These are phyloP conservation scores for Aurelia sp. DNA, from an alignment of 30 jellyfish, hydroid and myxozoan species.

Conservation along the genomic window DNA sequence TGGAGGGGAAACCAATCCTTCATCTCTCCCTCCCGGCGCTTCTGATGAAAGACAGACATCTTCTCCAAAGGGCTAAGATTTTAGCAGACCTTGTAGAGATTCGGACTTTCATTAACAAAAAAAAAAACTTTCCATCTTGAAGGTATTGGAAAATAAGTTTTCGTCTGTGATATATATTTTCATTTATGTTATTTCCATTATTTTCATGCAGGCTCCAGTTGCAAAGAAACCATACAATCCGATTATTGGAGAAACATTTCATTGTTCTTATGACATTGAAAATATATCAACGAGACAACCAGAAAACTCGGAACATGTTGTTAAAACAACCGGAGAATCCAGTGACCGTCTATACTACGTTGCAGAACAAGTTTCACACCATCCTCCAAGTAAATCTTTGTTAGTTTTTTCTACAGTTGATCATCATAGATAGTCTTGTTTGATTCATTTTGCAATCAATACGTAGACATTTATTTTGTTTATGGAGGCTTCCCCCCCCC, in stretches of 20 bases:
- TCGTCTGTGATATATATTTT: not conserved
- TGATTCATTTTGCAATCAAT: no score
- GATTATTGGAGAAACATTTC: slow-evolving; percentile 91
- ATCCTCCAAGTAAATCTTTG: slow-evolving; percentile 93
- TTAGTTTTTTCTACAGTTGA: no score
- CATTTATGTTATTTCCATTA: not conserved
- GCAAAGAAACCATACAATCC: slow-evolving; percentile 99
- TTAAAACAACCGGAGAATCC: slow-evolving; percentile 9
- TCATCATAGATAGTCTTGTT: no score
- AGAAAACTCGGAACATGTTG: slow-evolving; percentile 16
- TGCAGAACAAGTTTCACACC: slow-evolving; percentile 99
- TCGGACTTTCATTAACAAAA: no score
- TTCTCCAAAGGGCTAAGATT: no score
- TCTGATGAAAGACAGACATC: no score
- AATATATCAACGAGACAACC: not conserved
- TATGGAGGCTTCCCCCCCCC: no score
- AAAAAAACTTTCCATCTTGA: no score
- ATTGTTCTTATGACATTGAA: slow-evolving; percentile 85
- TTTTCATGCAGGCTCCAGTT: slow-evolving; percentile 70
- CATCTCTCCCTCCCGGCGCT: no score
- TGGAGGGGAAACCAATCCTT: no score
- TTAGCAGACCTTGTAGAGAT: no score
- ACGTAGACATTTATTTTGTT: no score
- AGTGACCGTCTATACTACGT: slow-evolving; percentile 67
- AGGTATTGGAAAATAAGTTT: not conserved